Evolutionary conservation across 2,113 vertebrate genomes (phyloP).

Genomic region (Danionella cerebrum): DNA sequence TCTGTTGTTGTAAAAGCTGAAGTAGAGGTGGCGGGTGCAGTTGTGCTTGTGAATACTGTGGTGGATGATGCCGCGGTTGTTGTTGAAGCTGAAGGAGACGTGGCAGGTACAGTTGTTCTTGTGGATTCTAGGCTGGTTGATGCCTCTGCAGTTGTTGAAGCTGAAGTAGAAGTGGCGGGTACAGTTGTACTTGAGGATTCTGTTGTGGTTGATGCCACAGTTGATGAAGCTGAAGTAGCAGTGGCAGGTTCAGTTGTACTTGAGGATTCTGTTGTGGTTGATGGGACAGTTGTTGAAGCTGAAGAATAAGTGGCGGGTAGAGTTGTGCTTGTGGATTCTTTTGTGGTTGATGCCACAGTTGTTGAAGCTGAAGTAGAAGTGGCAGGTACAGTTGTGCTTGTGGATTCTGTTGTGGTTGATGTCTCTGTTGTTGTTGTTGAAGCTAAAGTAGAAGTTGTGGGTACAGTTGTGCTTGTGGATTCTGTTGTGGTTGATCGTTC

Average conservation of each 20-base stretch:
- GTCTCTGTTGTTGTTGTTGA: no score
- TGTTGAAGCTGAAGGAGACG: not conserved
- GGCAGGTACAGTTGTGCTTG: no score
- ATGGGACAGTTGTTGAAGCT: no score
- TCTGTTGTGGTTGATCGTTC: not conserved
- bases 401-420: no score
- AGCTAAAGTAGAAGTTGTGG: no score
- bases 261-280: no score
- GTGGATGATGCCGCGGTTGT: not conserved
- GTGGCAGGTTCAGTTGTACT: not conserved
- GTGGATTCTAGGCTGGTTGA: not conserved
- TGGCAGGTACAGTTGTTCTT: no score
- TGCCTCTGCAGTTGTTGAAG: no score
- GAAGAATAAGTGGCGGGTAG: not conserved
- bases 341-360: not conserved
- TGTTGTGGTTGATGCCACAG: not conserved
- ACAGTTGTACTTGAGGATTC: no score
- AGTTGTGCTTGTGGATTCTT: no score
- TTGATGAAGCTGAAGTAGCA: not conserved
- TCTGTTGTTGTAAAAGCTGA: not conserved
- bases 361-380: not conserved
- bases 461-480: not conserved
- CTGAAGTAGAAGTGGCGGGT: no score
- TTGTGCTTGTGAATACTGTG: not conserved
- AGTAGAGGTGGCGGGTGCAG: not conserved